Conservation (phyloP, 1,140 invertebrate species). For the Diachasmimorpha longicaudata region DNA sequence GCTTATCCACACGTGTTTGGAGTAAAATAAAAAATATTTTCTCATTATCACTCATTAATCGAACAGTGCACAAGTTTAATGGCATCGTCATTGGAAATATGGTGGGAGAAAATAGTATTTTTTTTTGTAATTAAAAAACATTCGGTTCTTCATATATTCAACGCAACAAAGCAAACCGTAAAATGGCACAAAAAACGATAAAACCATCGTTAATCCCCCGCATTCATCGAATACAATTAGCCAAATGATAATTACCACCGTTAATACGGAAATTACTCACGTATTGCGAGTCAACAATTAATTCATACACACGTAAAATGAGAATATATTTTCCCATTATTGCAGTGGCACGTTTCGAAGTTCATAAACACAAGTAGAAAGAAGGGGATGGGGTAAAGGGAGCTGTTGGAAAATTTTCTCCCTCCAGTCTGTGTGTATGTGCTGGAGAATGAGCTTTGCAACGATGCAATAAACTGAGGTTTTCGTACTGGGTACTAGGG, state of each 20-base stretch:
- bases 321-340: neutral
- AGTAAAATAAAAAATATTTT: too few relatives aligned
- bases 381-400: neutral
- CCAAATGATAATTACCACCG: neutral
- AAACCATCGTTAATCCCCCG: too few relatives aligned
- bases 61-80: too few relatives aligned
- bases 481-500: neutral
- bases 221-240: neutral
- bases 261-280: neutral
- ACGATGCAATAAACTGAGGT: slow-evolving; percentile 10
- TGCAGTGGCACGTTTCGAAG: neutral
- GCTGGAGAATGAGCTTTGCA: neutral
- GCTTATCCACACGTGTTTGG: too few relatives aligned
- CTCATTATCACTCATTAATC: too few relatives aligned
- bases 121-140: neutral
- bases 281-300: neutral
- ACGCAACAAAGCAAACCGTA: too few relatives aligned
- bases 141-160: neutral
- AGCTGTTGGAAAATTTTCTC: neutral
- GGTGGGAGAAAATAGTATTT: neutral
- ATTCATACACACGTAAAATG: neutral
- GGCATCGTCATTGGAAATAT: too few relatives aligned
- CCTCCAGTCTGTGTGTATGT: neutral
- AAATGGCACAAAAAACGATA: too few relatives aligned
- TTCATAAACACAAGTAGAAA: neutral